phyloP scores from a whole-genome alignment of 2,797 vertebrate species.

The Gadopsis marmoratus region DNA sequence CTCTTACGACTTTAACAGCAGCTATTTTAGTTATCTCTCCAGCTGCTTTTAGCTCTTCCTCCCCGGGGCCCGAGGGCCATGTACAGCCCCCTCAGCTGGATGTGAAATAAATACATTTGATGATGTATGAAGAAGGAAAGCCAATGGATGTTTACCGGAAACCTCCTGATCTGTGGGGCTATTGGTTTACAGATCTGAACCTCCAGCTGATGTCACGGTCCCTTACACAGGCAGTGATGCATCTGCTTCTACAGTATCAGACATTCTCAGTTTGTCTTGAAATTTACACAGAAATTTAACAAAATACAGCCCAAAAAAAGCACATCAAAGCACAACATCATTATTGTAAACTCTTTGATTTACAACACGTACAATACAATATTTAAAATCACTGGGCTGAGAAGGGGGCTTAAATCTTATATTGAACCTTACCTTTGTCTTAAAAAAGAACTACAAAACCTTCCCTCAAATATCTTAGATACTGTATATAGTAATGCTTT shows the following conservation, averaged over 20 bases:
- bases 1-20: conserved; percentile 39
- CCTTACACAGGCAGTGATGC: too few relatives aligned
- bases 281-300: neutral
- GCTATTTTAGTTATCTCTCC: conserved; percentile 61
- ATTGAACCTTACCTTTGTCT: neutral
- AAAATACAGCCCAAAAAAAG: neutral
- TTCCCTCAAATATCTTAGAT: neutral
- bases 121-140: conserved; percentile 4
- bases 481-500: neutral
- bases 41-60: conserved; percentile 56
- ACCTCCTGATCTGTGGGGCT: neutral
- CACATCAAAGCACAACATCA: neutral
- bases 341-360: neutral
- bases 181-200: neutral
- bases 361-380: neutral
- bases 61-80: conserved; percentile 32
- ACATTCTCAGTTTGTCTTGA: neutral
- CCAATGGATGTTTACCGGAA: conserved; percentile 14
- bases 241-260: neutral
- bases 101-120: conserved; percentile 42
- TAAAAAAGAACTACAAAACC: neutral
- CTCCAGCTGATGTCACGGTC: neutral
- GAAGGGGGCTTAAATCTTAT: neutral
- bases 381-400: too few relatives aligned
- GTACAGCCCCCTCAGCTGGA: conserved; percentile 23